Percentiles rank a stretch among this genome's conserved stretches.
phyloP scores from a whole-genome alignment of 2,888 invertebrate genomes.

The Venustoraphidia nigricollis region DNA sequence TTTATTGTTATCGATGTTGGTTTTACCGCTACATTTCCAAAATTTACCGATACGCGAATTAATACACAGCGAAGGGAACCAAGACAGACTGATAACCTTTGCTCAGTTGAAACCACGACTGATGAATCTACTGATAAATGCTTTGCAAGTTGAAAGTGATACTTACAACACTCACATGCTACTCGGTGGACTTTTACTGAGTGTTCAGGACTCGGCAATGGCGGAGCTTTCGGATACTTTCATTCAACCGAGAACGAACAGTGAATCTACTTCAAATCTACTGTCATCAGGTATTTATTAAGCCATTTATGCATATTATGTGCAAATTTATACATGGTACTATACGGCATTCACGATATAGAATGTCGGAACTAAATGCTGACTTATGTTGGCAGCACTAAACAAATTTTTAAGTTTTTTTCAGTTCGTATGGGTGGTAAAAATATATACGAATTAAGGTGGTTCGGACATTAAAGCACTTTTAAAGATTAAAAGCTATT shows the following conservation, averaged over 20 bases:
- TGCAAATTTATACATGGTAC: too few relatives aligned
- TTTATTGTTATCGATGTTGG: constrained; percentile 76
- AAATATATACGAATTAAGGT: too few relatives aligned
- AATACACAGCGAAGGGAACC: constrained; percentile 36
- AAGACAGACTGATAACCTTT: constrained; percentile 34
- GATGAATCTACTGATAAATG: constrained; percentile 68
- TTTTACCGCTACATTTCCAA: constrained; percentile 85
- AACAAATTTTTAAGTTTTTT: too few relatives aligned
- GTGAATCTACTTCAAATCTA: constrained; percentile 41
- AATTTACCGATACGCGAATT: constrained; percentile 57
- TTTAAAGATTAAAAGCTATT: too few relatives aligned
- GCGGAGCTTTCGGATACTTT: constrained; percentile 55
- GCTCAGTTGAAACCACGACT: constrained; percentile 56
- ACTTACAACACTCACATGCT: constrained; percentile 78
- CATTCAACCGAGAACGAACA: constrained; percentile 34
- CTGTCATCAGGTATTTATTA: constrained; percentile 47
- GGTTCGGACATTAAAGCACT: too few relatives aligned
- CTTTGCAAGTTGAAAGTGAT: constrained; percentile 71
- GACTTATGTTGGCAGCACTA: too few relatives aligned
- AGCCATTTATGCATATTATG: constrained; percentile 7
- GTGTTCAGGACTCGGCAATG: constrained; percentile 64
- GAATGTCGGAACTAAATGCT: too few relatives aligned
- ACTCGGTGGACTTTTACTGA: constrained; percentile 59
- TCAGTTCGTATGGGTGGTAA: too few relatives aligned
- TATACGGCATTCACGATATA: too few relatives aligned